phyloP scores from a whole-genome alignment of 2,888 invertebrate species.

The Latheticus oryzae region DNA sequence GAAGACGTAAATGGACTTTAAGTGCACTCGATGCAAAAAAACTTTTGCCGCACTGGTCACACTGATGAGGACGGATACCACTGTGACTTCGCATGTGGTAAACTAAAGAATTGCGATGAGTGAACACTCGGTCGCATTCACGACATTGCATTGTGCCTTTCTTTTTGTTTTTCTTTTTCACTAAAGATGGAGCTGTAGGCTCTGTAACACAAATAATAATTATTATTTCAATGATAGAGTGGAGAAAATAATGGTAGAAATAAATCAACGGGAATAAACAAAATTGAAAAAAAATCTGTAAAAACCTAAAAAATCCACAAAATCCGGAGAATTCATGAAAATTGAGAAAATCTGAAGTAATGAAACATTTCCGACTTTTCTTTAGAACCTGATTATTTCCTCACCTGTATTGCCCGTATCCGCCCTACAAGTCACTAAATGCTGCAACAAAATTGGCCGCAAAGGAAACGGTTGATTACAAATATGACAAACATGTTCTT shows the following conservation, averaged over 20 bases:
- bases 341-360: too few relatives aligned
- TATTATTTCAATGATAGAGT: background rate
- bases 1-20: constrained; percentile 84
- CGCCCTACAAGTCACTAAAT: constrained; percentile 62
- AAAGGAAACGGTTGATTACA: constrained; percentile 64
- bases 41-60: constrained; percentile 83
- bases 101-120: constrained; percentile 84
- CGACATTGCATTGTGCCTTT: constrained; percentile 66
- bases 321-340: too few relatives aligned
- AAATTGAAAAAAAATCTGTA: too few relatives aligned
- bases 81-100: constrained; percentile 84
- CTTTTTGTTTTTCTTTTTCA: constrained; percentile 60
- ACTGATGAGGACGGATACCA: constrained; percentile 81
- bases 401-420: constrained; percentile 58
- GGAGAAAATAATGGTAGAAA: too few relatives aligned
- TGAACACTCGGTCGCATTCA: constrained; percentile 80
- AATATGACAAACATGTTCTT: constrained; percentile 62
- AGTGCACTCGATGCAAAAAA: constrained; percentile 86
- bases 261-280: too few relatives aligned
- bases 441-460: constrained; percentile 61
- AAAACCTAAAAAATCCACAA: too few relatives aligned
- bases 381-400: too few relatives aligned
- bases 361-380: too few relatives aligned
- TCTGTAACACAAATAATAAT: constrained; percentile 31
- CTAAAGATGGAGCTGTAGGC: constrained; percentile 49